Evolutionary conservation across 2,888 invertebrate species (phyloP).

Genomic region (Erebia ligea): DNA sequence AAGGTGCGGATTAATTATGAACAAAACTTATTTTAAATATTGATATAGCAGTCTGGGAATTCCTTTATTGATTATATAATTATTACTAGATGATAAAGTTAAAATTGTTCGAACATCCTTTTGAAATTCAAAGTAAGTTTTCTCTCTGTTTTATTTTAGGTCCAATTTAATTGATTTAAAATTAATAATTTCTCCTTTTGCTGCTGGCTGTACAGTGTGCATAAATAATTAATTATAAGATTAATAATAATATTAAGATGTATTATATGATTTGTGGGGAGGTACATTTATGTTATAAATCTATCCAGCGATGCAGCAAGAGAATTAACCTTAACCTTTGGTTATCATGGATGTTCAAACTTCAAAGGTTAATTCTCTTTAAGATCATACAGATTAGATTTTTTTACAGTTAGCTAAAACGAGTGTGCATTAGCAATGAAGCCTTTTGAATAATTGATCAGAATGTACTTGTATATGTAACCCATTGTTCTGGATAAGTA

Average conservation of each 20-base stretch:
- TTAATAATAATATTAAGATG: neutral
- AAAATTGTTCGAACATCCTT: neutral
- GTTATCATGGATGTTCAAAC: too few species aligned
- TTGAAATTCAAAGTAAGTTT: too few species aligned
- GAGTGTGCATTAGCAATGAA: neutral
- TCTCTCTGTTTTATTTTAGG: too few species aligned
- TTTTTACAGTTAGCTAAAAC: neutral
- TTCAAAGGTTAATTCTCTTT: neutral
- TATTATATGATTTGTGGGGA: neutral
- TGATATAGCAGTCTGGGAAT: neutral
- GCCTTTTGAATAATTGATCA: neutral
- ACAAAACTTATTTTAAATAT: neutral
- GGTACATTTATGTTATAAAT: neutral
- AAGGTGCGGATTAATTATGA: neutral
- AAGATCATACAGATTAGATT: neutral
- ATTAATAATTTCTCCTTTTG: neutral
- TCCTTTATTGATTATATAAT: too few species aligned
- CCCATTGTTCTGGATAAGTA: neutral
- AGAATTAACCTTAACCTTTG: too few species aligned
- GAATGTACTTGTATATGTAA: neutral
- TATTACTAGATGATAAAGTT: neutral
- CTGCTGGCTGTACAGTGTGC: slow-evolving; percentile 10
- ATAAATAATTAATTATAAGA: neutral
- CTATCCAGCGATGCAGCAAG: neutral
- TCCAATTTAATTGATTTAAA: neutral